Base-by-base conservation (phyloP, 1,140 invertebrate species). In the Nymphalis io region DNA sequence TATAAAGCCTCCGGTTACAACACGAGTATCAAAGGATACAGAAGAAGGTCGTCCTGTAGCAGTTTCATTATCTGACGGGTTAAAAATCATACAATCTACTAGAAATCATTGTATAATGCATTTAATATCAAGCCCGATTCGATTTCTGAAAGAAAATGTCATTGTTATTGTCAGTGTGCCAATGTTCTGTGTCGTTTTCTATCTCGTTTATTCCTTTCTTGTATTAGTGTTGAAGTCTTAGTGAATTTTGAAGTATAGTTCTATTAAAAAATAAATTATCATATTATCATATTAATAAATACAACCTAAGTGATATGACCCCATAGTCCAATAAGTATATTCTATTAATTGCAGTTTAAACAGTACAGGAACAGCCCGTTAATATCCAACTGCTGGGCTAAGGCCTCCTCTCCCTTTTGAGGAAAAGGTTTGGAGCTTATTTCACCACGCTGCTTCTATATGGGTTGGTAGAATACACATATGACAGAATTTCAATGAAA, bases 121-220 rank as follows among this genome's bases (percentile, higher is more conserved):
- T 33, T 44, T 38, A 4, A 4, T 61, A 8, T 27, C 46, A 6
- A 61, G 48, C 20, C 60, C 80, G 3, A n/a, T 81, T 8, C 60
- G 33, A 13, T 85, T 88, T 72, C 1, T 88, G 0, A 78, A 70
- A 60, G 81, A 83, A 64, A 89, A 89, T 59, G 48, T 76, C 21
- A 63, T 87, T 51, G 72, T 89, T 6, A 62, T 89, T 13, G 72
- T 75, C 4, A 82, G 83, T 78, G 87, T 85, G 0, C 85, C 87
- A 0, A 67, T 79, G 12, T 87, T 89, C 68, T 76, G 84, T 51
- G 68, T 83, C n/a, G 64, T 76, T 21, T 38, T 88, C 40, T 80
- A 88, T 18, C 67, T 82, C 61, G 44, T 87, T 51, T 89, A 89
- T 69, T 74, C 74, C 39, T 70, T 84, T 60, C 73, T 87, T 74